Conservation (phyloP, 2,113 vertebrate genomes). For the Lasiurus borealis region DNA sequence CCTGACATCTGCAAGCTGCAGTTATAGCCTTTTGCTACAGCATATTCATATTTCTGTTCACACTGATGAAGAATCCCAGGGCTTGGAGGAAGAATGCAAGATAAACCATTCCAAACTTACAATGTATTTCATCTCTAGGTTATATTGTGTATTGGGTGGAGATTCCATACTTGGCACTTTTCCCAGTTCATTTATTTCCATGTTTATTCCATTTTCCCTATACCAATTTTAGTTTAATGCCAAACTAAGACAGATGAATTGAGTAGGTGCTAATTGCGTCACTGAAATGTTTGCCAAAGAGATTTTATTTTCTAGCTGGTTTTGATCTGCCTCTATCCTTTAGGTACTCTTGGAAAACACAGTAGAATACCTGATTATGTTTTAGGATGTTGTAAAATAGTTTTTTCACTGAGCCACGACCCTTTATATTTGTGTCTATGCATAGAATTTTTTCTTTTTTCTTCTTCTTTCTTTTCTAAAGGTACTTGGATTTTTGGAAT, state of each 20-base stretch:
- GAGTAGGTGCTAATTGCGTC: slow-evolving; percentile 68
- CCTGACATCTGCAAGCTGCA: slow-evolving; percentile 67
- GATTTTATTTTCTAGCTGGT: slow-evolving; percentile 57
- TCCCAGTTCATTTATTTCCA: slow-evolving; percentile 55
- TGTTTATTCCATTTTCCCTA: slow-evolving; percentile 52
- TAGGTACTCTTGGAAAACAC: slow-evolving; percentile 39
- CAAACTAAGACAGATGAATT: slow-evolving; percentile 74
- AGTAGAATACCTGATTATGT: slow-evolving; percentile 21
- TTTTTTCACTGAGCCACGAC: slow-evolving; percentile 39
- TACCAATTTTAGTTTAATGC: slow-evolving; percentile 65
- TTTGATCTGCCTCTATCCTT: slow-evolving; percentile 61
- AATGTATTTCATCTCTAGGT: not conserved
- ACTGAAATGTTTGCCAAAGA: slow-evolving; percentile 63
- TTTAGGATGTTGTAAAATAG: slow-evolving; percentile 42
- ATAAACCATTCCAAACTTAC: slow-evolving; percentile 54
- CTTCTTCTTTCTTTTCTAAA: not conserved
- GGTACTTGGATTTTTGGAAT: not conserved
- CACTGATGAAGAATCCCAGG: slow-evolving; percentile 57
- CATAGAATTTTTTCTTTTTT: not conserved
- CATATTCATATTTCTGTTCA: slow-evolving; percentile 49
- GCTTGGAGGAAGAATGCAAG: slow-evolving; percentile 32
- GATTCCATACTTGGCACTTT: slow-evolving; percentile 42
- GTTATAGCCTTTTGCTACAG: slow-evolving; percentile 56
- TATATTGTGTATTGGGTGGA: slow-evolving; percentile 30
- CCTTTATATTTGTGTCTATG: not conserved